Evolutionary conservation across 2,113 vertebrate genomes (phyloP).

Genomic region (Crypturellus undulatus): DNA sequence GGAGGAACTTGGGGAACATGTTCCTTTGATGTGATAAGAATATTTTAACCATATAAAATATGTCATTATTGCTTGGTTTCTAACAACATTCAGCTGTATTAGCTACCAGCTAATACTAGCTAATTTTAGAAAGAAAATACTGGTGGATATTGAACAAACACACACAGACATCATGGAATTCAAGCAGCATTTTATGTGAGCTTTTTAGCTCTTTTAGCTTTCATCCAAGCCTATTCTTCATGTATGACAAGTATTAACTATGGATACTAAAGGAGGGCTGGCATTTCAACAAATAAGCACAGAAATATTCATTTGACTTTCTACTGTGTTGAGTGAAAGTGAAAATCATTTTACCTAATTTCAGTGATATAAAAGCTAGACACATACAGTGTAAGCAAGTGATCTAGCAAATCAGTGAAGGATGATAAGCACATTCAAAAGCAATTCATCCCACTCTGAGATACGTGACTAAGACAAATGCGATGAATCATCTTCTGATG

Average conservation of each 20-base stretch:
- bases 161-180: background rate
- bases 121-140: background rate
- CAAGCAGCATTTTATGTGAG: background rate
- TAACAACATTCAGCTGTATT: background rate
- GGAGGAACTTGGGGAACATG: background rate
- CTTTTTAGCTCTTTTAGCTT: background rate
- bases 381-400: background rate
- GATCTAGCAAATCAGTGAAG: background rate
- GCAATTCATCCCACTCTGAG: background rate
- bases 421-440: background rate
- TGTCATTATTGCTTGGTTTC: background rate
- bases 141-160: background rate
- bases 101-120: no score
- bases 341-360: background rate
- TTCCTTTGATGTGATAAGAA: background rate
- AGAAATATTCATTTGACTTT: background rate
- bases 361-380: background rate
- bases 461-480: background rate
- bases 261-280: background rate
- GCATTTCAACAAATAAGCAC: background rate
- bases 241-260: background rate
- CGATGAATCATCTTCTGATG: background rate
- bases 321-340: background rate
- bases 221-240: background rate
- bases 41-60: background rate